phyloP scores from a whole-genome alignment of 2,888 invertebrate genomes.

The Hirtodrosophila alboralis region DNA sequence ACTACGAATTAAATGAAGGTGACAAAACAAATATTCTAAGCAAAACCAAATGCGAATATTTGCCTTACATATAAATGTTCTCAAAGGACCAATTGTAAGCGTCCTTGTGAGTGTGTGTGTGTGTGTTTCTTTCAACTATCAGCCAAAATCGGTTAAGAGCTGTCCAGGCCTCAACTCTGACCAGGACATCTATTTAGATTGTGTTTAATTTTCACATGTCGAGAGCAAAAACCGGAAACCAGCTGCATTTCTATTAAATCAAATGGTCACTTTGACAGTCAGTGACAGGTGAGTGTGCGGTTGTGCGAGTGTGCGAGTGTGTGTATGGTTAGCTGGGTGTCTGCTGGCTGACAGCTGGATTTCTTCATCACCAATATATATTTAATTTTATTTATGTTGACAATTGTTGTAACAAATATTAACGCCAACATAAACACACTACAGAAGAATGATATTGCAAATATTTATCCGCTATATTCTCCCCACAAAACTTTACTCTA shows the following conservation, averaged over 20 bases:
- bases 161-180: not conserved
- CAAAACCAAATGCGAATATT: slow-evolving; percentile 31
- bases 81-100: slow-evolving; percentile 1
- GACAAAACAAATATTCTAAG: slow-evolving; percentile 47
- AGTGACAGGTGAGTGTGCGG: slow-evolving; percentile 45
- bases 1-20: slow-evolving; percentile 43
- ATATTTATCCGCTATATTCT: slow-evolving; percentile 48
- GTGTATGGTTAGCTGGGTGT: slow-evolving; percentile 7
- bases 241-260: slow-evolving; percentile 54
- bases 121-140: slow-evolving; percentile 36
- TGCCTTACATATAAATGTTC: slow-evolving; percentile 21
- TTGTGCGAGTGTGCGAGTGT: slow-evolving; percentile 13
- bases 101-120: slow-evolving; percentile 3
- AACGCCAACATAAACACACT: slow-evolving; percentile 8
- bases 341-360: slow-evolving; percentile 7
- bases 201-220: slow-evolving; percentile 68
- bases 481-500: slow-evolving; percentile 39
- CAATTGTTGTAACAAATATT: slow-evolving; percentile 57
- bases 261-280: slow-evolving; percentile 72
- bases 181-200: slow-evolving; percentile 30
- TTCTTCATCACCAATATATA: slow-evolving; percentile 40
- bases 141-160: slow-evolving; percentile 27
- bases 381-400: slow-evolving; percentile 78
- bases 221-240: slow-evolving; percentile 32
- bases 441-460: slow-evolving; percentile 55